phyloP scores from a whole-genome alignment of 2,797 vertebrate species.

The Sciaenops ocellatus region DNA sequence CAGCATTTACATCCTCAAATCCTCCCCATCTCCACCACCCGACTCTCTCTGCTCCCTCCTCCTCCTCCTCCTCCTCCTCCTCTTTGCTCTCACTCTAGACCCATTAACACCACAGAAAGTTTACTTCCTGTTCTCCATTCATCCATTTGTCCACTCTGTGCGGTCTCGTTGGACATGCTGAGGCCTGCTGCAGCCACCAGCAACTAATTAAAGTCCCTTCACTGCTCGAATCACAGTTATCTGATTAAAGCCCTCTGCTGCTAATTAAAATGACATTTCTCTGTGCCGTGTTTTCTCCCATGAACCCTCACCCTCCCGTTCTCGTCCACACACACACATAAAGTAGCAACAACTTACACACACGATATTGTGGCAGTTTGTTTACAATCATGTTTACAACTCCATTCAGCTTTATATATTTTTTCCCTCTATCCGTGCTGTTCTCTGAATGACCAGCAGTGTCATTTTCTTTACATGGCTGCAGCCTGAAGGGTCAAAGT shows the following conservation, averaged over 20 bases:
- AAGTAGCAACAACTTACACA: not conserved
- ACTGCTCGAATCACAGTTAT: slow-evolving; percentile 58
- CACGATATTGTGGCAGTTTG: not conserved
- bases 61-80: not conserved
- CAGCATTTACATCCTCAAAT: slow-evolving; percentile 23
- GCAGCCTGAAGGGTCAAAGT: slow-evolving; percentile 37
- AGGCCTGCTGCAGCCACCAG: slow-evolving; percentile 64
- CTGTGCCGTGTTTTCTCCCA: slow-evolving; percentile 35
- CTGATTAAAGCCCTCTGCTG: slow-evolving; percentile 63
- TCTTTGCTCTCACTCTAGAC: slow-evolving; percentile 19
- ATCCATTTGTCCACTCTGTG: slow-evolving; percentile 33
- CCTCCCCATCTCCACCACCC: not conserved
- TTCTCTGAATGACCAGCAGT: slow-evolving; percentile 42
- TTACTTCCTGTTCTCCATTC: slow-evolving; percentile 28
- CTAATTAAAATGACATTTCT: slow-evolving; percentile 75
- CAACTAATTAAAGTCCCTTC: slow-evolving; percentile 70
- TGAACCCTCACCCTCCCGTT: slow-evolving; percentile 2
- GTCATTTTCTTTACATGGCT: slow-evolving; percentile 33
- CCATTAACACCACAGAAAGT: slow-evolving; percentile 43
- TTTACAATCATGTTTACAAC: not conserved
- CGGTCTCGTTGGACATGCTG: slow-evolving; percentile 47
- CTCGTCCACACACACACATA: slow-evolving; percentile 2
- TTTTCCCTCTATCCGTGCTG: not conserved
- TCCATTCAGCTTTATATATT: not conserved
- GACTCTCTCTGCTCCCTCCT: not conserved